Base-by-base conservation (phyloP, 2,113 vertebrate genomes). In the Caranx ignobilis region DNA sequence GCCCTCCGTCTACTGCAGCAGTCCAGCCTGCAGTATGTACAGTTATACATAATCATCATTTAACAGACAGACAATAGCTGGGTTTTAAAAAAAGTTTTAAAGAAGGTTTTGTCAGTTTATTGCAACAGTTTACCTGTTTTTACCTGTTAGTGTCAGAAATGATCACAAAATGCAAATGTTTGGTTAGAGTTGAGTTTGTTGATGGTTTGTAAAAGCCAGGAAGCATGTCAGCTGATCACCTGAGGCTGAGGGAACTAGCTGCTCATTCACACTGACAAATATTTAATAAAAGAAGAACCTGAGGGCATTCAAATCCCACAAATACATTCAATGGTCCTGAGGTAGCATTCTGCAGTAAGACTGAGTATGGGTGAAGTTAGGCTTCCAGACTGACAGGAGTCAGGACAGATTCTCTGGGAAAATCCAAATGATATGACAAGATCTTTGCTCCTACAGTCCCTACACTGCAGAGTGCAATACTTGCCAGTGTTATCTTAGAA, bases 1-100 rank as follows among this genome's bases (percentile, higher is more conserved):
- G 50, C 92, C 91, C 19, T 94, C 93, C 18, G 1, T 87, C 81
- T 92, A 90, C 84, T 93, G 92, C 82, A 79, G 0, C 78, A 93
- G 90, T 21, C 0, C 61, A 11, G 68, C 89, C 35, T 92, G 93
- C 83, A 75, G 89, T 93, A 73, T 2, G 90, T 91, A 66, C 15
- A 55, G 43, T 21, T 10, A 13, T 6, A 32, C 21, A 13, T n/a
- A n/a, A 3, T n/a, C 48, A n/a, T 41, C 43, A 48, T 31, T 45
- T 15, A 21, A 37, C 37, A 37, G 37, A 62, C 2, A 57, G 9
- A 6, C 8, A 1, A 16, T 16, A 4, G 45, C 45, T 47, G 5
- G 45, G 5, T n/a, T n/a, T n/a, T n/a, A n/a, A n/a, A n/a, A n/a
- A 11, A 45, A 45, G 4, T 11, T 47, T 47, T 16, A 15, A 47